These are phyloP conservation scores for Cyanoderma ruficeps DNA, from an alignment of 2,113 vertebrate genomes.

Conservation along the genomic window DNA sequence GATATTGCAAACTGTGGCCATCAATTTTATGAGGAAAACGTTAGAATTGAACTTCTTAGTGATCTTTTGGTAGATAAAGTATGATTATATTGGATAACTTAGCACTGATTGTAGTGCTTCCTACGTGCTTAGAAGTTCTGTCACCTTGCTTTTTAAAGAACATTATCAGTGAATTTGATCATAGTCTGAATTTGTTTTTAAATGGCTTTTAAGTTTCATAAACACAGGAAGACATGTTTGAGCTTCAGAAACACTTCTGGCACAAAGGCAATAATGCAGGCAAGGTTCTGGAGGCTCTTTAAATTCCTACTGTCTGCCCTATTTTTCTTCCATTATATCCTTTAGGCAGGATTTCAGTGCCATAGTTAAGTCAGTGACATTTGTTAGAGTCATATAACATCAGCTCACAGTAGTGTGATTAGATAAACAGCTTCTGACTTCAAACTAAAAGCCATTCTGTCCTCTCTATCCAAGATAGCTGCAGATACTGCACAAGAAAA, in stretches of 20 bases:
- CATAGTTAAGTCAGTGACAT: not conserved
- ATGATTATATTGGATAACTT: not conserved
- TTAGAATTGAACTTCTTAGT: not conserved
- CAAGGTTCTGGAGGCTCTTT: not conserved
- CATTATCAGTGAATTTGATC: not conserved
- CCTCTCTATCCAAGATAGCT: not conserved
- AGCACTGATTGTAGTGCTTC: not conserved
- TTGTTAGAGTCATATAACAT: conserved; percentile 42
- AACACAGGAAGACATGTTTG: not conserved
- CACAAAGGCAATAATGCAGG: not conserved
- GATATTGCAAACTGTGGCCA: not conserved
- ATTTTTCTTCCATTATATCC: conserved; percentile 10
- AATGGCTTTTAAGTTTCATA: not conserved
- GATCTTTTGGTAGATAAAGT: not conserved
- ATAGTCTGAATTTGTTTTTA: not conserved
- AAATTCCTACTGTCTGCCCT: conserved; percentile 9
- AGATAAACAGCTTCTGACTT: conserved; percentile 40
- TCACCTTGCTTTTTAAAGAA: not conserved
- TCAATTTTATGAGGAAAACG: not conserved
- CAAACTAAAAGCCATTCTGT: not conserved
- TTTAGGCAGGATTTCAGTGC: conserved; percentile 31
- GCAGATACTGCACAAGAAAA: not conserved
- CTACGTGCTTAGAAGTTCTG: not conserved
- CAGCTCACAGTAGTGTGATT: not conserved
- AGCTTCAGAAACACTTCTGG: not conserved